These are phyloP conservation scores for Grapholita molesta DNA, from an alignment of 1,140 invertebrate species.

Conservation along the genomic window DNA sequence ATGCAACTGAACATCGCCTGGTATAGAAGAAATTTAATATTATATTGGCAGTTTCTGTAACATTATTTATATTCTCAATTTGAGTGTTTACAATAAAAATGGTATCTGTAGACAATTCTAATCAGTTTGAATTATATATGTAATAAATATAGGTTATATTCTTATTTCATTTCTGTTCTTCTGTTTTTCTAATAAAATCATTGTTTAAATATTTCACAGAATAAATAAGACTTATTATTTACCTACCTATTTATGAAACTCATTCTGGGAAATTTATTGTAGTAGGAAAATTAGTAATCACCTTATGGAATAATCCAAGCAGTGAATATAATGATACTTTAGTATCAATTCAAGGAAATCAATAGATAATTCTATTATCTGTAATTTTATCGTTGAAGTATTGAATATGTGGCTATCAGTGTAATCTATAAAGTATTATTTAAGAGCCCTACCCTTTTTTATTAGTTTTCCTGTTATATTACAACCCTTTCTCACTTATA, in stretches of 20 bases:
- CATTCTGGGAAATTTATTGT: neutral
- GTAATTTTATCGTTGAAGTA: neutral
- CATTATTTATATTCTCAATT: neutral
- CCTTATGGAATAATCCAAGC: neutral
- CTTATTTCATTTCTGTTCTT: too few relatives aligned
- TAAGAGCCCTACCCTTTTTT: neutral
- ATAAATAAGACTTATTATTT: too few relatives aligned
- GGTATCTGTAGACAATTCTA: too few relatives aligned
- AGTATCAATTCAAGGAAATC: neutral
- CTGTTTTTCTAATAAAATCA: too few relatives aligned
- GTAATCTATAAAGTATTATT: neutral
- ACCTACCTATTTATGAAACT: neutral
- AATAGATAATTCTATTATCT: slow-evolving; percentile 1
- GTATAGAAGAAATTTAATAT: neutral
- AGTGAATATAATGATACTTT: neutral
- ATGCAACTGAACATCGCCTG: neutral
- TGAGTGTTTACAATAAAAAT: too few relatives aligned
- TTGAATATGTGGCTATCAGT: neutral
- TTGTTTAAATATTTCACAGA: too few relatives aligned
- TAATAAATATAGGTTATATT: too few relatives aligned
- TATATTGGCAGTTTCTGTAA: too few relatives aligned
- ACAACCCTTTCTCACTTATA: neutral
- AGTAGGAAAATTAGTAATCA: neutral
- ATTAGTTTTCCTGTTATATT: neutral
- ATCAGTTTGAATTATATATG: too few relatives aligned